These are phyloP conservation scores for Microctenopoma steveboyesi DNA, from an alignment of 2,797 vertebrate species.

Conservation along the genomic window DNA sequence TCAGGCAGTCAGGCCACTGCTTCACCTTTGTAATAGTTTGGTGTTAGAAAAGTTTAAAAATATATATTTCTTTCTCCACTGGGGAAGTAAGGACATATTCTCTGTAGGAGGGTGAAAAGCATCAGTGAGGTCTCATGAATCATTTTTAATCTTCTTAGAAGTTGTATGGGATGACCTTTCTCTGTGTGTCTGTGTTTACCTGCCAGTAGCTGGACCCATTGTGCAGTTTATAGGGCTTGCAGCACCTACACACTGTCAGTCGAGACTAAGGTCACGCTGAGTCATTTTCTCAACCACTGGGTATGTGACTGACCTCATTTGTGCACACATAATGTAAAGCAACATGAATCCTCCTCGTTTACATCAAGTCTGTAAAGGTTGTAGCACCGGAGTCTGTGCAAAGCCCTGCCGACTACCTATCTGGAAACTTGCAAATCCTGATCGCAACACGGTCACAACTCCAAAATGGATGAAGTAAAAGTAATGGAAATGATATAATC, in stretches of 20 bases:
- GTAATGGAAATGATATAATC: neutral
- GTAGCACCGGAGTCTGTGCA: neutral
- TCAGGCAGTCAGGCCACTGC: slow-evolving; percentile 10
- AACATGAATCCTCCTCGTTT: slow-evolving; percentile 3
- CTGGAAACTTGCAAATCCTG: slow-evolving; percentile 6
- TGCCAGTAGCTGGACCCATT: slow-evolving; percentile 63
- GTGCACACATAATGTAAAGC: slow-evolving; percentile 34
- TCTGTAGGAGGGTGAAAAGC: slow-evolving; percentile 64
- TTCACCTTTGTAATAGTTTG: slow-evolving; percentile 40
- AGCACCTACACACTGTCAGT: slow-evolving; percentile 61
- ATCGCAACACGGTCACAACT: neutral
- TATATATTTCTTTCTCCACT: slow-evolving; percentile 8
- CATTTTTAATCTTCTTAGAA: slow-evolving; percentile 84
- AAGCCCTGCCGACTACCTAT: slow-evolving; percentile 1
- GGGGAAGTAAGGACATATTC: slow-evolving; percentile 17
- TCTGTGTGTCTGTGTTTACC: slow-evolving; percentile 66
- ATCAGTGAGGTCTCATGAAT: slow-evolving; percentile 69
- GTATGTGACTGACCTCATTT: slow-evolving; percentile 51
- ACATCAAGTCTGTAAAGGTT: slow-evolving; percentile 1
- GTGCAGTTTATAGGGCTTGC: slow-evolving; percentile 72
- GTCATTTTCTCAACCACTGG: slow-evolving; percentile 71
- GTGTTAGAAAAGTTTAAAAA: slow-evolving; percentile 38
- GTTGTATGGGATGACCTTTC: slow-evolving; percentile 81
- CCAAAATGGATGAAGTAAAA: neutral
- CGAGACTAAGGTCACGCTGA: slow-evolving; percentile 70